Percentiles rank a stretch among this genome's conserved stretches.
These are phyloP conservation scores for Agriopis marginaria DNA, from an alignment of 2,888 invertebrate genomes.

Conservation along the genomic window DNA sequence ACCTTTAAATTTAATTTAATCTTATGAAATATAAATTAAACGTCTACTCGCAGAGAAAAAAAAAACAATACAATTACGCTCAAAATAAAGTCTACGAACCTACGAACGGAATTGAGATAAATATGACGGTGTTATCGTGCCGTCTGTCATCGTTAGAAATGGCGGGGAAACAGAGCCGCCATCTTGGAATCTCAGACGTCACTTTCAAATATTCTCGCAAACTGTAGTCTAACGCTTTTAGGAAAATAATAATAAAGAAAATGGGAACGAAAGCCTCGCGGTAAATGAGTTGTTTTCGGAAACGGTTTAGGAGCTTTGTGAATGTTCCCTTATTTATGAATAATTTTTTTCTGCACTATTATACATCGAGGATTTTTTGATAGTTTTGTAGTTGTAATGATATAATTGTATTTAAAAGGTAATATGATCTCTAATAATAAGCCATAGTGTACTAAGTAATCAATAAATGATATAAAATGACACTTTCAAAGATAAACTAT, in stretches of 20 bases:
- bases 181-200: conserved; percentile 32
- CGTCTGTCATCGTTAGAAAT: conserved; percentile 37
- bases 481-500: no score
- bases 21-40: conserved; percentile 4
- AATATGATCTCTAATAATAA: no score
- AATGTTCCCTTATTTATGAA: conserved; percentile 8
- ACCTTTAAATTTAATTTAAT: no score
- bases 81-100: conserved; percentile 17
- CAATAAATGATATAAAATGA: no score
- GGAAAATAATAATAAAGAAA: conserved; percentile 21
- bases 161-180: conserved; percentile 31
- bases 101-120: conserved; percentile 17
- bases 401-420: no score
- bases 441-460: no score
- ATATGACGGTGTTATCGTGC: conserved; percentile 31
- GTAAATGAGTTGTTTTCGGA: conserved; percentile 5
- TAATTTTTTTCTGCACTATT: not conserved
- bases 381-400: no score
- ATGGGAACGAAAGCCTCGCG: conserved; percentile 9
- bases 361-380: no score
- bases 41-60: not conserved
- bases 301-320: conserved; percentile 13
- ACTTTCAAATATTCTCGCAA: conserved; percentile 15
- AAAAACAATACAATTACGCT: conserved; percentile 15
- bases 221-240: conserved; percentile 25